Conservation (phyloP, 2,113 vertebrate genomes). For the Apodemus speciosus region DNA sequence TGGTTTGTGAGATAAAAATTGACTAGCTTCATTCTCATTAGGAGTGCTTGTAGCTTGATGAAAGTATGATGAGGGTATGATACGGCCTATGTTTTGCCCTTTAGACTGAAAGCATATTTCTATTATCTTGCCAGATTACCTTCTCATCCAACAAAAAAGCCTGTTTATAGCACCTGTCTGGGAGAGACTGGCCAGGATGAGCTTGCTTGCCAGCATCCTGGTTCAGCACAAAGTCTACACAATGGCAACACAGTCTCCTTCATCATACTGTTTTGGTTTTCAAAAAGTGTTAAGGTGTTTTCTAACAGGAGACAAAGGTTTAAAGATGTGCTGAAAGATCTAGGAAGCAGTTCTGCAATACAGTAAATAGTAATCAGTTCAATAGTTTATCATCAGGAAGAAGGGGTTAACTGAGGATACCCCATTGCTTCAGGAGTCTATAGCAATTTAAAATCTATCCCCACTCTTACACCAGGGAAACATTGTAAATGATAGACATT, state of each 20-base stretch:
- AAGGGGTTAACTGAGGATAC: neutral
- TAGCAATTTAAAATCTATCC: constrained; percentile 28
- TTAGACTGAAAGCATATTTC: neutral
- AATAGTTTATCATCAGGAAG: neutral
- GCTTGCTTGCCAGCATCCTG: neutral
- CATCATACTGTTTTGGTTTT: neutral
- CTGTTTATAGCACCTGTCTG: neutral
- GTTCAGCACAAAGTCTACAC: neutral
- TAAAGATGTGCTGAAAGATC: neutral
- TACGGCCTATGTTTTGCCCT: neutral
- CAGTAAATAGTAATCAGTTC: neutral
- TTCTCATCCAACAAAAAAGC: neutral
- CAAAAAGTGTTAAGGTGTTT: neutral
- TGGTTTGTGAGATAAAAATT: neutral
- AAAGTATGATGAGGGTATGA: neutral
- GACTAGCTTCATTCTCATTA: neutral
- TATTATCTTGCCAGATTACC: neutral
- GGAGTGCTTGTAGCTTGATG: neutral
- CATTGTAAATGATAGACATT: neutral
- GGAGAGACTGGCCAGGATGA: neutral
- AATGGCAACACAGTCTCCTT: neutral
- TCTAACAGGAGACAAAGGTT: constrained; percentile 52
- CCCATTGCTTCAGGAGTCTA: neutral
- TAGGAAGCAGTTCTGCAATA: constrained; percentile 29
- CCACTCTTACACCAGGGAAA: neutral